Base-by-base conservation (phyloP, 2,888 invertebrate genomes). In the Dendrolimus pini region DNA sequence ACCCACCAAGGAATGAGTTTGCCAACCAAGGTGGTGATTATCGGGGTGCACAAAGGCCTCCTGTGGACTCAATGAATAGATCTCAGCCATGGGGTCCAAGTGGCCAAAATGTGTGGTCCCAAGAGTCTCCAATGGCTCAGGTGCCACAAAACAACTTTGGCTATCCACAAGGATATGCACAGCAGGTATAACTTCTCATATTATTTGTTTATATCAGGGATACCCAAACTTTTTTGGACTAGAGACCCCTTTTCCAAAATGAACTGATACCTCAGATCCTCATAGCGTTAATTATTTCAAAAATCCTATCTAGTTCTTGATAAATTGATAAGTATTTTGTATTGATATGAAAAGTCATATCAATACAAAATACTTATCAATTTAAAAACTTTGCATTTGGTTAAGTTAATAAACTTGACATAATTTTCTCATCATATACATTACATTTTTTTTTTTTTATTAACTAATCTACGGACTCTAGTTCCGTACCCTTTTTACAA, bases 1-100 rank as follows among this genome's bases (percentile, higher is more conserved):
- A 64, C 42, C 69, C 65, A 54, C 61, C 65, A 10, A 67, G 71
- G 54, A 74, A 71, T 66, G 75, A 76, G 9, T 77, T 72, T 59
- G 63, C 70, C 0, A 70, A 66, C 30, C 68, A 69, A 61, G 59
- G 65, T 3, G 62, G 66, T 47, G 53, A 56, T 14, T 53, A 52
- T 41, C 54, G 56, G 41, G 58, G 56, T 10, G 10, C 56, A 18
- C 56, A 10, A 12, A 41, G 41, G 12, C 7, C 47, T 2, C 12
- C 12, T 10, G 9, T 10, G 9, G 47, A 9, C 47, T 30, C 30
- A 30, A 30, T 30, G 30, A 30, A 30, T 30, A 47, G 47, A 47
- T 12, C 47, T 12, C 47, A 47, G 12, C 47, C 0, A 47, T 47
- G 47, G 47, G 47, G 9, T 47, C 10, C 9, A 12, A 7, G 47